Evolutionary conservation across 2,888 invertebrate genomes (phyloP), one percentile per base, ranked within the genome.

Genomic region (Notodonta ziczac): DNA sequence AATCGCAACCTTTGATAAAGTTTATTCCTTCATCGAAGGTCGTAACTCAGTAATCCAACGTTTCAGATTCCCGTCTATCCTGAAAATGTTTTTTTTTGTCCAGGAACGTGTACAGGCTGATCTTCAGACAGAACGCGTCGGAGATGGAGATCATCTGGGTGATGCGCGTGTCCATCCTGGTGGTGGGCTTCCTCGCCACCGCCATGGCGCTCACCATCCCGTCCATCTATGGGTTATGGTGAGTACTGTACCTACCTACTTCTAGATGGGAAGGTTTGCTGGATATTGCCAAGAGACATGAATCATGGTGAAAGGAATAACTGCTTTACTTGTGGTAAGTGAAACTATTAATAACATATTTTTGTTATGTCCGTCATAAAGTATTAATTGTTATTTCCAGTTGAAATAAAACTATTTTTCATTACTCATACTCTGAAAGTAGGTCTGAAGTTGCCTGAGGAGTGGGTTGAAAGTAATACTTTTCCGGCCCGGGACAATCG

Each of bases 131-230:
- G 91, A 96, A 97, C 87, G 99, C 99, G 48, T 98, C 98, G 42
- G 99, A 99, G 94, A 97, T 97, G 96, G 99, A 99, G 94, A 98
- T 99, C 80, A 97, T 97, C 82, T 97, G 97, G 97, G 97, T 98
- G 83, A 99, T 99, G 99, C 95, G 99, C 72, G 95, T 96, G 3
- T 95, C 97, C 59, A 99, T 99, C 82, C 95, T 99, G 70, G 95
- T 98, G 46, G 99, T 99, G 64, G 99, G 99, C 32, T 94, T 97
- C 40, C 93, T 99, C 76, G 97, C 97, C 76, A 98, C 99, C 10
- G 95, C 97, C 70, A 99, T 99, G 98, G 99, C 99, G 13, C 95
- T 99, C 76, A 98, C 98, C 70, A 99, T 99, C 79, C 97, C 98
- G 68, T 98, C 99, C 76, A 99, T 99, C 86, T 99, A 99, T 89